A percentile compares a stretch with the other conserved stretches of the same genome.
These are phyloP conservation scores for Eristalis intricaria DNA, from an alignment of 2,888 invertebrate species.

Conservation along the genomic window DNA sequence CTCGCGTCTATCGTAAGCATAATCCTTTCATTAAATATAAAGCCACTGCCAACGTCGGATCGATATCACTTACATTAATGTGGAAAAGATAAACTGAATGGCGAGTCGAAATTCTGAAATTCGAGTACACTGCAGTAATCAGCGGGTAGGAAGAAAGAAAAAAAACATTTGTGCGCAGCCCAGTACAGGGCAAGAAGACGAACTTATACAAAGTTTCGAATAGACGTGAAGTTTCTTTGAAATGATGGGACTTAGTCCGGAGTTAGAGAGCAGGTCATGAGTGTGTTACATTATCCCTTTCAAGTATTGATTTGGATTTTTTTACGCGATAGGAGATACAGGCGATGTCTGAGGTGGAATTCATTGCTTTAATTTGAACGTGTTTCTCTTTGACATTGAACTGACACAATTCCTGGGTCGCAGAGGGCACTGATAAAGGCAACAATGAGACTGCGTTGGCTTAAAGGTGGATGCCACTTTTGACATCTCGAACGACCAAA, in stretches of 20 bases:
- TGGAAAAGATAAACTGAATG: slow-evolving; percentile 22
- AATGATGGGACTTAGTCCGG: neutral
- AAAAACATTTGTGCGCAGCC: neutral
- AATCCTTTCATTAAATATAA: slow-evolving; percentile 62
- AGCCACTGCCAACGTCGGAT: slow-evolving; percentile 27
- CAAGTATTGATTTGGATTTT: neutral
- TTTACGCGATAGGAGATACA: neutral
- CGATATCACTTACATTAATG: slow-evolving; percentile 60
- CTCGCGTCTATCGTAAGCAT: slow-evolving; percentile 35
- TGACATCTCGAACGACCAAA: too few species aligned
- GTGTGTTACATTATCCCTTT: neutral
- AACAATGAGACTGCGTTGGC: too few species aligned
- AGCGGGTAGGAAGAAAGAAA: neutral
- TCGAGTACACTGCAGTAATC: slow-evolving; percentile 19
- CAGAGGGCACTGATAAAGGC: too few species aligned
- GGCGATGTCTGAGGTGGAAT: too few species aligned
- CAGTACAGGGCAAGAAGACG: neutral
- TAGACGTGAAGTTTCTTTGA: neutral
- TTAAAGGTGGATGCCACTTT: too few species aligned
- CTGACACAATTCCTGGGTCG: too few species aligned
- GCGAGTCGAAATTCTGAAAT: slow-evolving; percentile 22
- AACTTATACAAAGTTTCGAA: neutral
- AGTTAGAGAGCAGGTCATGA: neutral
- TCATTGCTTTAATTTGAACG: too few species aligned
- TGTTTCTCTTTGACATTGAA: too few species aligned